Evolutionary conservation across 1,140 invertebrate species (phyloP).

Genomic region (Vanessa tameamea): DNA sequence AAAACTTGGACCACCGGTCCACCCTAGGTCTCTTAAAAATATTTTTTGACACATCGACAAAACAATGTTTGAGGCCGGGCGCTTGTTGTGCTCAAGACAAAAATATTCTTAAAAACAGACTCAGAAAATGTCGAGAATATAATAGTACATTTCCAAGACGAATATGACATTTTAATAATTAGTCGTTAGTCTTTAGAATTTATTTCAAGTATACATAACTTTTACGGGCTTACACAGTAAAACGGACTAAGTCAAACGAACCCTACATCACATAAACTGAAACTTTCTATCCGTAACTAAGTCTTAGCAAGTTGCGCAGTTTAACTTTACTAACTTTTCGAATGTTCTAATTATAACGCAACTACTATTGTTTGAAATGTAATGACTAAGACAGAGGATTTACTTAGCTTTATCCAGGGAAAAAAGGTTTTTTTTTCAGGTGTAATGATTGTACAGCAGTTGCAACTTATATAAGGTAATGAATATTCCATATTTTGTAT

Average conservation of each 20-base stretch:
- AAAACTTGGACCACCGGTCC: no score
- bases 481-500: no score
- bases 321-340: conserved; percentile 10
- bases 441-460: no score
- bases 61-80: no score
- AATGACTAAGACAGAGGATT: conserved; percentile 2
- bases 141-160: no score
- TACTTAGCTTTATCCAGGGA: not conserved
- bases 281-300: conserved; percentile 18
- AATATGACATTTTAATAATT: no score
- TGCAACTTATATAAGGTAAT: no score
- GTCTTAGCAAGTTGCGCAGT: conserved; percentile 12
- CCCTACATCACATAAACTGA: conserved; percentile 17
- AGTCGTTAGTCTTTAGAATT: not conserved
- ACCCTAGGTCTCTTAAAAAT: no score
- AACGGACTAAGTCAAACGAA: not conserved
- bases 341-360: conserved; percentile 10
- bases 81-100: no score
- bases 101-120: no score
- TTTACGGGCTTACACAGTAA: not conserved
- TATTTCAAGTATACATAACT: not conserved
- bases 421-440: not conserved
- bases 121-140: no score
- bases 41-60: no score
- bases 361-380: conserved; percentile 6